phyloP scores from a whole-genome alignment of 2,888 invertebrate species.

The Yponomeuta malinellus region DNA sequence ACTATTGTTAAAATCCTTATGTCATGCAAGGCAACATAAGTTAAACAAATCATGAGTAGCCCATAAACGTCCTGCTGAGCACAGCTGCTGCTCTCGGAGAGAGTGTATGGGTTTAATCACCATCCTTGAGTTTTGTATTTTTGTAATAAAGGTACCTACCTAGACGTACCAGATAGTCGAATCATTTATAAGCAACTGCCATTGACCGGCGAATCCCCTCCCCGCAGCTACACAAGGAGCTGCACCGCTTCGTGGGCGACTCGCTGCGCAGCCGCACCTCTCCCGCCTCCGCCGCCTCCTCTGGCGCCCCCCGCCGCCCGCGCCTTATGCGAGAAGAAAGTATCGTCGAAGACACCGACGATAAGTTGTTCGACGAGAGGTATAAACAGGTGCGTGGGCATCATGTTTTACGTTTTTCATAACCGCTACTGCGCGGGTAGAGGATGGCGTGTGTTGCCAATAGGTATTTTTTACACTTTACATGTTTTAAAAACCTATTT shows the following conservation, averaged over 20 bases:
- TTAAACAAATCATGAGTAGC: no score
- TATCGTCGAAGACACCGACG: slow-evolving; percentile 48
- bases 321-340: slow-evolving; percentile 48
- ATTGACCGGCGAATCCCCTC: not conserved
- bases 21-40: no score
- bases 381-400: not conserved
- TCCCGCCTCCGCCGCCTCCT: slow-evolving; percentile 16
- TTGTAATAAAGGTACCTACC: no score
- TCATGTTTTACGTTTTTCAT: not conserved
- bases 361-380: slow-evolving; percentile 32
- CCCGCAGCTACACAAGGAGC: slow-evolving; percentile 81
- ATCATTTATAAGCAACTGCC: not conserved
- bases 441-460: not conserved
- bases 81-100: no score
- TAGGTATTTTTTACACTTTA: not conserved
- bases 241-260: slow-evolving; percentile 78
- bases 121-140: no score
- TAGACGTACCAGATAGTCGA: no score
- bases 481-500: not conserved
- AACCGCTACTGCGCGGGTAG: not conserved
- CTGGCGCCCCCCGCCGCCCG: slow-evolving; percentile 24
- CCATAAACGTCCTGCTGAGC: no score
- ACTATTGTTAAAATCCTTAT: no score
- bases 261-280: slow-evolving; percentile 21
- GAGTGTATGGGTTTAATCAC: no score